A percentile compares a stretch with the other conserved stretches of the same genome.
phyloP scores from a whole-genome alignment of 2,113 vertebrate species.

The Neoarius graeffei region DNA sequence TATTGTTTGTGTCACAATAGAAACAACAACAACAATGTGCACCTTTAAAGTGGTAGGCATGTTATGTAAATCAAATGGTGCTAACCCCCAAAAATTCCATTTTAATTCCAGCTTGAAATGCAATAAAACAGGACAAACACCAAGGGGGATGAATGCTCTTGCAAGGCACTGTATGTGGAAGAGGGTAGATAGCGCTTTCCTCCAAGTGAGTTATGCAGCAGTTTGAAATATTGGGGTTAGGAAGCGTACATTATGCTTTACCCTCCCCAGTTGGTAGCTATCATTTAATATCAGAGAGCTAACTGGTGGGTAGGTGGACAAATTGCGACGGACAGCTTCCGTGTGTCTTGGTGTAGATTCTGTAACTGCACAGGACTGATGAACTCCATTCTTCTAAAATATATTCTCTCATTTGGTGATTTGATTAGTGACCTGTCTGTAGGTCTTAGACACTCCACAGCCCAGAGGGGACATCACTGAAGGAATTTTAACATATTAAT shows the following conservation, averaged over 20 bases:
- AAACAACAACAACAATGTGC: no score
- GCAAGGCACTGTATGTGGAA: no score
- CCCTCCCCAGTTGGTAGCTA: background rate
- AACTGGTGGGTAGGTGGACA: background rate
- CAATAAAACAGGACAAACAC: no score
- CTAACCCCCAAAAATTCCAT: no score
- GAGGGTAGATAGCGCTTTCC: background rate
- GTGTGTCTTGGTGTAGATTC: background rate
- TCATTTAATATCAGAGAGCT: background rate
- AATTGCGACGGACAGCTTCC: background rate
- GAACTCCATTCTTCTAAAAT: background rate
- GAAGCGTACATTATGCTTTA: background rate
- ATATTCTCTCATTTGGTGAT: background rate
- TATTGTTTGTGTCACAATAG: no score
- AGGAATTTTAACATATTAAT: background rate
- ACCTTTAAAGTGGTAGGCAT: no score
- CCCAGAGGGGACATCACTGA: background rate
- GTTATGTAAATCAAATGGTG: no score
- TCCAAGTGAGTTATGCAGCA: background rate
- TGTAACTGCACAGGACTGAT: no score
- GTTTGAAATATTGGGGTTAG: background rate
- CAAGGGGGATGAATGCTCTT: no score
- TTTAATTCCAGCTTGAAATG: no score
- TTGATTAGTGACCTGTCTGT: background rate
- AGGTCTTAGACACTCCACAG: background rate